These are phyloP conservation scores for Coturnix japonica DNA, from an alignment of 2,113 vertebrate species.

Conservation along the genomic window DNA sequence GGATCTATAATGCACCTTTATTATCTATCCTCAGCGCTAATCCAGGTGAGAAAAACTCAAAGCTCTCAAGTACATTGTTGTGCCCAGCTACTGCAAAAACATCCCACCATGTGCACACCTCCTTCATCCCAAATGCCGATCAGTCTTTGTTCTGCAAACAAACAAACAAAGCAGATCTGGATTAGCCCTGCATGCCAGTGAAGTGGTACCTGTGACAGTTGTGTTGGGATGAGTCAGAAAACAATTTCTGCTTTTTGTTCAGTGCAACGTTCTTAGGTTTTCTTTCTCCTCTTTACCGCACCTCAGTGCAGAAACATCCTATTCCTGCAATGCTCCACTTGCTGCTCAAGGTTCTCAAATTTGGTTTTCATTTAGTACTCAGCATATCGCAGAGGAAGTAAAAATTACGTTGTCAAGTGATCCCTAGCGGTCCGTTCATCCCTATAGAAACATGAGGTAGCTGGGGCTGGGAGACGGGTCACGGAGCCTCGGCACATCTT, in stretches of 20 bases:
- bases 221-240: not conserved
- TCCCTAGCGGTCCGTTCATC: not conserved
- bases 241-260: not conserved
- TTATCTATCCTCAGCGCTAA: conserved; percentile 21
- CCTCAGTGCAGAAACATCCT: not conserved
- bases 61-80: conserved; percentile 37
- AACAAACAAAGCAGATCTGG: not conserved
- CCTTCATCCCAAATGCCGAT: not conserved
- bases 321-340: not conserved
- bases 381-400: conserved; percentile 1
- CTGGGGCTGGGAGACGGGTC: not conserved
- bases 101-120: fast-evolving
- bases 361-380: conserved; percentile 14
- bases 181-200: not conserved
- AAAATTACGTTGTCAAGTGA: not conserved
- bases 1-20: not conserved
- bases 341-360: not conserved
- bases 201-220: not conserved
- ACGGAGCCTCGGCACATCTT: fast-evolving
- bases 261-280: not conserved
- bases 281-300: not conserved
- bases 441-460: not conserved
- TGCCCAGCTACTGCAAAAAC: not conserved
- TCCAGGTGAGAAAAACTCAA: not conserved
- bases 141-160: not conserved